Conservation (phyloP, 2,797 vertebrate species). For the Carapus acus region DNA sequence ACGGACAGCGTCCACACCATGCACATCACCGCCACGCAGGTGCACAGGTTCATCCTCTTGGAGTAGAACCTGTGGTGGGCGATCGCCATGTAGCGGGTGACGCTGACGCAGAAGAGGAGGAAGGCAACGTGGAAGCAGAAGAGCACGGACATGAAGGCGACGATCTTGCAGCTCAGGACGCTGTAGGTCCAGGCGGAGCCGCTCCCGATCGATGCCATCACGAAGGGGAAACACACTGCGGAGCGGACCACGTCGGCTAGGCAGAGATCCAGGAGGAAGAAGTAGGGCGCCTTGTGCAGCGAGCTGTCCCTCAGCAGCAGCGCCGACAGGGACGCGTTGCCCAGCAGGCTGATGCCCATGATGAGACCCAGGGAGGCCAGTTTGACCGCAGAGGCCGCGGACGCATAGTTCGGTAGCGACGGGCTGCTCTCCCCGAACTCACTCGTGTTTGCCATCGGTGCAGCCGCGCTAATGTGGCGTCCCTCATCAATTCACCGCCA, state of each 20-base stretch:
- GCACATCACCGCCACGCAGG: slow-evolving; percentile 87
- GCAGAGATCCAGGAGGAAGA: slow-evolving; percentile 91
- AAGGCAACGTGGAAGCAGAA: slow-evolving; percentile 96
- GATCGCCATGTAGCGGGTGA: slow-evolving; percentile 95
- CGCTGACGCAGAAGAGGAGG: slow-evolving; percentile 90
- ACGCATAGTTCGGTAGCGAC: slow-evolving; percentile 75
- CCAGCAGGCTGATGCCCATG: slow-evolving; percentile 83
- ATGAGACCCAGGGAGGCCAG: slow-evolving; percentile 87
- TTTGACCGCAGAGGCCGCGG: slow-evolving; percentile 82
- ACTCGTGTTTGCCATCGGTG: slow-evolving; percentile 86
- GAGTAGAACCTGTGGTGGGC: slow-evolving; percentile 94
- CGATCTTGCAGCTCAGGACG: slow-evolving; percentile 83
- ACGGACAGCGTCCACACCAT: slow-evolving; percentile 92
- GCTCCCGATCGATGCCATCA: slow-evolving; percentile 84
- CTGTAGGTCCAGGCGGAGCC: slow-evolving; percentile 83
- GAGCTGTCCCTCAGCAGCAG: slow-evolving; percentile 86
- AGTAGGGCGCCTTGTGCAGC: slow-evolving; percentile 88
- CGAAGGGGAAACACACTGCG: slow-evolving; percentile 89
- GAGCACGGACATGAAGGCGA: slow-evolving; percentile 88
- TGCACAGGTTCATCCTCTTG: slow-evolving; percentile 90
- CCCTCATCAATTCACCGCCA: slow-evolving; percentile 61
- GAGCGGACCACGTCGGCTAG: slow-evolving; percentile 86
- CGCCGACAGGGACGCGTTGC: slow-evolving; percentile 84
- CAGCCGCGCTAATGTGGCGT: slow-evolving; percentile 47
- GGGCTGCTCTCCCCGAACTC: slow-evolving; percentile 76